Percentiles rank a stretch among this genome's conserved stretches.
Evolutionary conservation across 2,113 vertebrate genomes (phyloP).

Genomic region (Syngnathoides biaculeatus): DNA sequence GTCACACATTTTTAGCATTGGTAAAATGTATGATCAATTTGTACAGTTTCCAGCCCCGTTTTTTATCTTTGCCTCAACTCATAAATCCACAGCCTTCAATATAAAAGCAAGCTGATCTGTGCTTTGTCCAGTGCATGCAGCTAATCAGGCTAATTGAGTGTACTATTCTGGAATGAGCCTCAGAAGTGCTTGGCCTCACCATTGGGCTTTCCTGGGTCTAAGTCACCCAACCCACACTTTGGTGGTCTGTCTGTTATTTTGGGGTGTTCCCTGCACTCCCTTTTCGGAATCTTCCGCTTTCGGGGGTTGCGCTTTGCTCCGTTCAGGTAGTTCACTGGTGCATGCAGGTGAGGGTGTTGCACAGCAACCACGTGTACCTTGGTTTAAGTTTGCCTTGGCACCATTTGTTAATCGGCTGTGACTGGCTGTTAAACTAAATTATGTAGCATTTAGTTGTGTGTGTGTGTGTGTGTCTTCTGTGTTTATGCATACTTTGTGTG

Average conservation of each 20-base stretch:
- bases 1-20: not conserved
- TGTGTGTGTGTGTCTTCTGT: not conserved
- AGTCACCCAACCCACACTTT: not conserved
- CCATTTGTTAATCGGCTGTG: conserved; percentile 18
- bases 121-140: conserved; percentile 10
- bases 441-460: conserved; percentile 1
- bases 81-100: conserved; percentile 16
- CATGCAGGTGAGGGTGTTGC: conserved; percentile 27
- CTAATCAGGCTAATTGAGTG: not conserved
- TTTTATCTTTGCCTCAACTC: conserved; percentile 20
- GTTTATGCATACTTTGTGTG: not conserved
- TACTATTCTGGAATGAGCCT: not conserved
- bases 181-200: conserved; percentile 8
- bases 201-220: not conserved
- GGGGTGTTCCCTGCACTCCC: not conserved
- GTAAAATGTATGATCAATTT: not conserved
- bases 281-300: not conserved
- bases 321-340: conserved; percentile 21
- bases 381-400: not conserved
- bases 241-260: conserved; percentile 9
- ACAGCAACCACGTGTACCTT: not conserved
- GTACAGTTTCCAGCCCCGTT: conserved; percentile 48
- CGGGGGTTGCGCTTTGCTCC: conserved; percentile 18
- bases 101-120: not conserved
- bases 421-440: conserved; percentile 20